These are phyloP conservation scores for Ornithoptera priamus DNA, from an alignment of 2,888 invertebrate genomes.

Conservation along the genomic window DNA sequence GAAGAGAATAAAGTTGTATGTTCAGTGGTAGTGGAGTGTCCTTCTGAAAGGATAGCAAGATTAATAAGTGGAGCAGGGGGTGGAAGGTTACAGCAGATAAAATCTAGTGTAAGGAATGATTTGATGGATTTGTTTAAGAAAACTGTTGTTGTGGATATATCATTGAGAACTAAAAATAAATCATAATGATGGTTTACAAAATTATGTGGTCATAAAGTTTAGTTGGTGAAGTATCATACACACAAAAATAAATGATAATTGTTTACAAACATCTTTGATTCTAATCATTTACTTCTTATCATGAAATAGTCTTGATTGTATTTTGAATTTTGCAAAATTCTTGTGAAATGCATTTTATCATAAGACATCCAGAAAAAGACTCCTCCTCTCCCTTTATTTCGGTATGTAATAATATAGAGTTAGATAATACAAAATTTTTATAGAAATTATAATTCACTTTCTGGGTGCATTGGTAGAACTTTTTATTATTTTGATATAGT, in stretches of 20 bases:
- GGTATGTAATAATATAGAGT: too few relatives aligned
- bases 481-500: not conserved
- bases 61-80: slow-evolving; percentile 85
- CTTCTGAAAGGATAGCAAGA: slow-evolving; percentile 81
- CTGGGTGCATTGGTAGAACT: not conserved
- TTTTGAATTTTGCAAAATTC: too few relatives aligned
- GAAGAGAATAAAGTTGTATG: slow-evolving; percentile 69
- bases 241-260: not conserved
- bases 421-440: not conserved
- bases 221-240: not conserved
- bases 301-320: too few relatives aligned
- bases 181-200: slow-evolving; percentile 27
- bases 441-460: not conserved
- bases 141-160: slow-evolving; percentile 69
- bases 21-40: slow-evolving; percentile 83
- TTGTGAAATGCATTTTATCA: too few relatives aligned
- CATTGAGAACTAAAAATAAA: slow-evolving; percentile 51
- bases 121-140: slow-evolving; percentile 83
- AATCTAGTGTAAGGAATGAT: slow-evolving; percentile 81
- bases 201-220: not conserved
- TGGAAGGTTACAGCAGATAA: slow-evolving; percentile 85
- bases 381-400: too few relatives aligned
- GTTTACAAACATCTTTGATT: not conserved
- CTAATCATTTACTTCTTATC: not conserved
- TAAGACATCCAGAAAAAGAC: too few relatives aligned